Evolutionary conservation across 2,113 vertebrate genomes (phyloP), one percentile per base, ranked within the genome.

Genomic region (Anguilla japonica): DNA sequence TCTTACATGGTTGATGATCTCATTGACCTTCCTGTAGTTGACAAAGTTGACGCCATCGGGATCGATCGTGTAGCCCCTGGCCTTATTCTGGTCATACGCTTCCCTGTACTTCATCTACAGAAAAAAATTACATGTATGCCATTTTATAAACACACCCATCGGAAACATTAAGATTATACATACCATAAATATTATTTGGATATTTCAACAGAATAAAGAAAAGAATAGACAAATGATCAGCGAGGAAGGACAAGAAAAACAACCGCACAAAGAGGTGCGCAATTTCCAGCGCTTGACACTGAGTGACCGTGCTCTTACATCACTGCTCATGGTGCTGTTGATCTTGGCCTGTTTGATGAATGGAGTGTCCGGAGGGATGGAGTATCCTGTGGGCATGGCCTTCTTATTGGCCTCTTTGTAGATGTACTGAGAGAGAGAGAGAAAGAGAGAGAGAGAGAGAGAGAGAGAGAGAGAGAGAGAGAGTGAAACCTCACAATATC

Each of bases 101-200:
- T 97, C 98, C 95, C 97, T 99, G 88, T 99, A 99, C 92, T 99
- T 99, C 80, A 97, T 93, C 98, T 99, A 67, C 0, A 84, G 84
- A 90, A 87, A 91, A 50, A 50, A 81, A 18, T 34, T 34, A 34
- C 34, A 34, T 34, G 34, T 1, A 79, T 20, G n/a, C 83, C 83
- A 43, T 13, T 34, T 22, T 29, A 46, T 22, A 40, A 57, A 85
- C 43, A 57, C 16, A 43, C 56, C 56, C 18, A 41, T 18, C 16
- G 26, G 56, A 60, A 15, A 60, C 56, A 60, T 60, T 15, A 46
- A 46, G 43, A 46, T 46, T 1, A 46, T 46, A 46, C 8, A 46
- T 46, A 46, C 4, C 8, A 6, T 46, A 46, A 8, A 4, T 34
- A 34, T 34, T 34, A 34, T 46, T 46, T 46, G 8, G 43, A 46